These are phyloP conservation scores for Cotesia congregata DNA, from an alignment of 2,888 invertebrate species.

Conservation along the genomic window DNA sequence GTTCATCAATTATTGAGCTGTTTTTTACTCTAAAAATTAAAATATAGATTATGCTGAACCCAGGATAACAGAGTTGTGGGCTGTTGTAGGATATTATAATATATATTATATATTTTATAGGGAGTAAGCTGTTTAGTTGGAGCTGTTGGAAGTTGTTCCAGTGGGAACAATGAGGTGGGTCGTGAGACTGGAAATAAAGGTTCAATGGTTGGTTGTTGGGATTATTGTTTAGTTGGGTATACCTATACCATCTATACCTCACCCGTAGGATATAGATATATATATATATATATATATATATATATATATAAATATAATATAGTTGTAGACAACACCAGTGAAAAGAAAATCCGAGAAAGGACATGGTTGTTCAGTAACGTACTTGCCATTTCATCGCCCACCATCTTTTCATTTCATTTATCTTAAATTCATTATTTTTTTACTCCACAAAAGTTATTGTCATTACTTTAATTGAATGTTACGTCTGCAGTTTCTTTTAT, in stretches of 20 bases:
- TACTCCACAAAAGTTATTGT: background rate
- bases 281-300: no score
- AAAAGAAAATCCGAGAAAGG: background rate
- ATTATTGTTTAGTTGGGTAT: conserved; percentile 28
- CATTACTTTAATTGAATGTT: background rate
- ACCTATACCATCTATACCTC: background rate
- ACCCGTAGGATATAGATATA: no score
- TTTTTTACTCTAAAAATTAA: no score
- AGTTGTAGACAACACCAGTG: background rate
- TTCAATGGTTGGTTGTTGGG: conserved; percentile 12
- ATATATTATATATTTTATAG: background rate
- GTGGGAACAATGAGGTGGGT: conserved; percentile 35
- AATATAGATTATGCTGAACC: background rate
- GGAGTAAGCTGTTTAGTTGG: background rate
- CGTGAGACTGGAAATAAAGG: conserved; percentile 21
- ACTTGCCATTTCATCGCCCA: background rate
- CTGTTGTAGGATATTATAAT: no score
- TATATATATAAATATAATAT: background rate
- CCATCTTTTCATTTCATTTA: background rate
- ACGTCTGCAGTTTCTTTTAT: background rate
- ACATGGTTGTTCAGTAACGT: background rate
- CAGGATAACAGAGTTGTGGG: conserved; percentile 5
- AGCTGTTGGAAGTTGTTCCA: conserved; percentile 1
- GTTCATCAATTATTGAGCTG: no score
- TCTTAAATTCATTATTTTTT: background rate